Evolutionary conservation across 1,140 invertebrate genomes (phyloP), one percentile per base, ranked within the genome.

Genomic region (Aporrectodea caliginosa): DNA sequence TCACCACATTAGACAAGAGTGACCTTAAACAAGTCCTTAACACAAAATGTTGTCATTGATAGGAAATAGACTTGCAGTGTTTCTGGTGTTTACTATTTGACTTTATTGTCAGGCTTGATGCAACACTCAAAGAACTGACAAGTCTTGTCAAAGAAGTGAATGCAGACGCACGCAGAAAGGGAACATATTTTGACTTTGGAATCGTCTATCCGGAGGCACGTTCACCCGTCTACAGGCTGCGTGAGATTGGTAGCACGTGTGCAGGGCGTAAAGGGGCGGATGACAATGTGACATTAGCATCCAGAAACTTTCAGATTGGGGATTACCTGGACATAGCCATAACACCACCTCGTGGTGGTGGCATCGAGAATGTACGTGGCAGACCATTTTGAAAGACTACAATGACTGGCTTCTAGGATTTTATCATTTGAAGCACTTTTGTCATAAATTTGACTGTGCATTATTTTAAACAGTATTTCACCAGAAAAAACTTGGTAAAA

Each of bases 321-420:
- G 97, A 99, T 89, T 99, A 95, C 89, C 90, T 99, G 84, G 97
- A 99, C 88, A 98, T 99, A 84, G 96, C 95, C 12, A 98, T 99
- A 75, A 95, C 94, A 34, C 94, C 94, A 69, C 95, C 96, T 16
- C 79, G 85, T 35, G 75, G 69, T 1, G 78, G 77, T 1, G 77
- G 70, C n/a, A 72, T 72, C 6, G 43, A 58, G 6, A 58, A 58
- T 22, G 22, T 58, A 22, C 43, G 43, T 12, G 43, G 43, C 22
- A 6, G 43, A 58, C 43, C 43, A 58, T 58, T 58, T 22, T 58
- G 22, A n/a, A n/a, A n/a, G n/a, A n/a, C n/a, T n/a, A n/a, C n/a
- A n/a, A n/a, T n/a, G n/a, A n/a, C n/a, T n/a, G n/a, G n/a, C n/a
- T n/a, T n/a, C n/a, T n/a, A n/a, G n/a, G n/a, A n/a, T n/a, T n/a